Evolutionary conservation across 2,888 invertebrate genomes (phyloP).

Genomic region (Congeria kusceri): DNA sequence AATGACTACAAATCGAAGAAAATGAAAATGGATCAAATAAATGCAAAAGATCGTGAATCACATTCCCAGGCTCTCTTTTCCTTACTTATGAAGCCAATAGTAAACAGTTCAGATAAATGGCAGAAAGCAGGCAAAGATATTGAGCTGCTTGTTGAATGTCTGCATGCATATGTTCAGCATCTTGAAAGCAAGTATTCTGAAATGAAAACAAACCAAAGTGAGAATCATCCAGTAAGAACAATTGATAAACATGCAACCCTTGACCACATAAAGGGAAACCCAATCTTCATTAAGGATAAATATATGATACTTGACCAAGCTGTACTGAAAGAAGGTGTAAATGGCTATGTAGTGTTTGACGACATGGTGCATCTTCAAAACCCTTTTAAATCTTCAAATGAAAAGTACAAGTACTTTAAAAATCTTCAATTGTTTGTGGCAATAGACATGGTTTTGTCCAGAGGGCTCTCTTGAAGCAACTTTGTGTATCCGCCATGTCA

Average conservation of each 20-base stretch:
- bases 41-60: too few species aligned
- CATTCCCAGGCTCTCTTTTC: too few species aligned
- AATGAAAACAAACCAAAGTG: background rate
- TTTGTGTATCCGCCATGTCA: slow-evolving; percentile 14
- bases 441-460: slow-evolving; percentile 18
- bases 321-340: background rate
- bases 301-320: slow-evolving; percentile 11
- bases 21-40: too few species aligned
- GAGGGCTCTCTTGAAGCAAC: slow-evolving; percentile 9
- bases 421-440: slow-evolving; percentile 23
- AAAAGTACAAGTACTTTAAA: slow-evolving; percentile 38
- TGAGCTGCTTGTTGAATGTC: too few species aligned
- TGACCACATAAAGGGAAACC: background rate
- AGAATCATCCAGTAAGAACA: background rate
- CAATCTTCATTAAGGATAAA: slow-evolving; percentile 4
- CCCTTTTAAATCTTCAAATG: slow-evolving; percentile 34
- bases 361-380: too few species aligned
- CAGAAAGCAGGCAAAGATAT: too few species aligned
- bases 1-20: too few species aligned
- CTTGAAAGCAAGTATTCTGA: background rate
- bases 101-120: too few species aligned
- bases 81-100: too few species aligned
- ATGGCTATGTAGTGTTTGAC: slow-evolving; percentile 41
- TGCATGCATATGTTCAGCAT: background rate
- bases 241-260: slow-evolving; percentile 3